Evolutionary conservation across 2,888 invertebrate species (phyloP).

Genomic region (Temnothorax ravouxi): DNA sequence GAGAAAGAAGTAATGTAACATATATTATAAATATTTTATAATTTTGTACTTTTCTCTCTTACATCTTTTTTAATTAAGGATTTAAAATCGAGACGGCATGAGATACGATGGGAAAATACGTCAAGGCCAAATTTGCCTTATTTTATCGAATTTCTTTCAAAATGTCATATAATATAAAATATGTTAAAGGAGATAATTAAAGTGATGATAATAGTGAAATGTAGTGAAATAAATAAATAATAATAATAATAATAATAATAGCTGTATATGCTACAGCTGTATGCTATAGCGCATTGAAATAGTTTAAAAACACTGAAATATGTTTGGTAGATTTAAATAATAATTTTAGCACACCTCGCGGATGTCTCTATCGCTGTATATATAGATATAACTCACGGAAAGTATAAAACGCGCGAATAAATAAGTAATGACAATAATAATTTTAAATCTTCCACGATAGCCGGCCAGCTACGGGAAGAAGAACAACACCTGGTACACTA

Average conservation of each 20-base stretch:
- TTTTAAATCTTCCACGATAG: conserved; percentile 86
- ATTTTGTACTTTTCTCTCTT: not conserved
- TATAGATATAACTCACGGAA: not conserved
- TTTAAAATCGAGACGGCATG: not conserved
- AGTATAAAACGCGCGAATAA: not conserved
- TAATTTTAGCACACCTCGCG: not conserved
- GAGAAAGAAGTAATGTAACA: not conserved
- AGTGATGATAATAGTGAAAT: not conserved
- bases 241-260: not conserved
- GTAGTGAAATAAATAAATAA: not conserved
- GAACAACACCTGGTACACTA: conserved; percentile 94
- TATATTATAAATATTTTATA: not conserved
- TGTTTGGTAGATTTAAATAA: not conserved
- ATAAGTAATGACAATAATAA: not conserved
- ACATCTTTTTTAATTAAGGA: not conserved
- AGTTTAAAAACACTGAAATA: not conserved
- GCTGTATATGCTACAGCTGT: no score
- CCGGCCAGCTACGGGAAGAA: conserved; percentile 96
- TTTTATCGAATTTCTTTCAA: not conserved
- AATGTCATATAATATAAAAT: not conserved
- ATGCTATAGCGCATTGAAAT: not conserved
- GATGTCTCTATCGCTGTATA: not conserved
- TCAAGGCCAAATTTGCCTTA: not conserved
- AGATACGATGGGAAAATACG: not conserved
- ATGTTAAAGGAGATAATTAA: not conserved